These are phyloP conservation scores for Sebastes goodei DNA, from an alignment of 2,797 vertebrate species.

Conservation along the genomic window DNA sequence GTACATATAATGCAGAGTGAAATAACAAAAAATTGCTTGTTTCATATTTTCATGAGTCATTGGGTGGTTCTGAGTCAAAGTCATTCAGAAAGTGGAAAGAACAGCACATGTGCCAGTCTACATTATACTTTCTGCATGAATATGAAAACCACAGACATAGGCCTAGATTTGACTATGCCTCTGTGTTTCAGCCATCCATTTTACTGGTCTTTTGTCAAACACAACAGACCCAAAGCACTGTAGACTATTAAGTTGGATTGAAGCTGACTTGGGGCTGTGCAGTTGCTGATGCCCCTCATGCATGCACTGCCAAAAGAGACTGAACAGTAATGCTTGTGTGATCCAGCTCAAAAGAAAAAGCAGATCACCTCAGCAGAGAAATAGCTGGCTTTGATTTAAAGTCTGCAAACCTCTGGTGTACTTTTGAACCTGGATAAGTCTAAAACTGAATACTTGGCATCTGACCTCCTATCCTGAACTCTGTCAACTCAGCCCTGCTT, in stretches of 20 bases:
- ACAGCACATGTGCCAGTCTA: conserved; percentile 17
- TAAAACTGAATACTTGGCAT: conserved; percentile 13
- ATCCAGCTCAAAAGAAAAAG: background rate
- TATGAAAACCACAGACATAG: conserved; percentile 32
- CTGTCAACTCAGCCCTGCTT: conserved; percentile 27
- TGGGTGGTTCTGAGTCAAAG: conserved; percentile 38
- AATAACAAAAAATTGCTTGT: background rate
- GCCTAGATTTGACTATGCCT: background rate
- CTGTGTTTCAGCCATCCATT: background rate
- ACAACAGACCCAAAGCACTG: background rate
- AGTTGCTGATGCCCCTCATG: background rate
- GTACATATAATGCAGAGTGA: background rate
- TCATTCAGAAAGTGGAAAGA: conserved; percentile 44
- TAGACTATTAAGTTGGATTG: background rate
- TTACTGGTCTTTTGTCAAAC: background rate
- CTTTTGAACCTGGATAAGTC: conserved; percentile 15
- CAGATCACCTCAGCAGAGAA: background rate
- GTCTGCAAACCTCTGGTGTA: conserved; percentile 6
- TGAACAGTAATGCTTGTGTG: background rate
- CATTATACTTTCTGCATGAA: background rate
- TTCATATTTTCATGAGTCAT: conserved; percentile 42
- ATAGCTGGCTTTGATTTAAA: conserved; percentile 20
- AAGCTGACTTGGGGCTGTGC: background rate
- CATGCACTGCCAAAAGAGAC: background rate
- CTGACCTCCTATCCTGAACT: conserved; percentile 10